Evolutionary conservation across 2,797 vertebrate species (phyloP).

Genomic region (Sebastes iracundus): DNA sequence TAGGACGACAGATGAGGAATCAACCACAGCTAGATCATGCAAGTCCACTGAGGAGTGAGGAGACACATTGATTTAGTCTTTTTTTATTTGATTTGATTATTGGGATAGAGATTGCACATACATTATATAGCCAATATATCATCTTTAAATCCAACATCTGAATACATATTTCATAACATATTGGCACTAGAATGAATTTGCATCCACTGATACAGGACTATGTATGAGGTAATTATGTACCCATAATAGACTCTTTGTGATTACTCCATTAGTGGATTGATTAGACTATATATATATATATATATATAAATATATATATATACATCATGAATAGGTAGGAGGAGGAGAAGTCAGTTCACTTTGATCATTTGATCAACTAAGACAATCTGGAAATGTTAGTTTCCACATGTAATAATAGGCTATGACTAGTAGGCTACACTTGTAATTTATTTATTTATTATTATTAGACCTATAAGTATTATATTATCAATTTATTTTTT

Average conservation of each 20-base stretch:
- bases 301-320: slow-evolving; percentile 61
- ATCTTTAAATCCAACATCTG: slow-evolving; percentile 62
- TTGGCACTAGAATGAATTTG: slow-evolving; percentile 54
- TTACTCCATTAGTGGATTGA: slow-evolving; percentile 58
- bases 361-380: slow-evolving; percentile 68
- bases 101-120: slow-evolving; percentile 32
- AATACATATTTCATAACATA: slow-evolving; percentile 54
- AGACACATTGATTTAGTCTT: slow-evolving; percentile 39
- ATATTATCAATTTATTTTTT: slow-evolving; percentile 73
- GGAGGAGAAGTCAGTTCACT: slow-evolving; percentile 49
- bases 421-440: slow-evolving; percentile 63
- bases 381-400: slow-evolving; percentile 79
- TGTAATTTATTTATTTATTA: slow-evolving; percentile 89
- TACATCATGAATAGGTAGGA: slow-evolving; percentile 66
- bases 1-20: slow-evolving; percentile 70
- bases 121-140: slow-evolving; percentile 59
- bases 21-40: slow-evolving; percentile 69
- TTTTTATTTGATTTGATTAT: slow-evolving; percentile 13
- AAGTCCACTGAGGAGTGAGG: slow-evolving; percentile 63
- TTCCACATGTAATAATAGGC: slow-evolving; percentile 68
- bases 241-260: slow-evolving; percentile 48
- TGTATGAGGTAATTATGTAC: slow-evolving; percentile 59
- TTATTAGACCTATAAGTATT: slow-evolving; percentile 81
- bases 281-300: slow-evolving; percentile 44
- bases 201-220: slow-evolving; percentile 50